These are phyloP conservation scores for Troides aeacus DNA, from an alignment of 2,888 invertebrate genomes.

Conservation along the genomic window DNA sequence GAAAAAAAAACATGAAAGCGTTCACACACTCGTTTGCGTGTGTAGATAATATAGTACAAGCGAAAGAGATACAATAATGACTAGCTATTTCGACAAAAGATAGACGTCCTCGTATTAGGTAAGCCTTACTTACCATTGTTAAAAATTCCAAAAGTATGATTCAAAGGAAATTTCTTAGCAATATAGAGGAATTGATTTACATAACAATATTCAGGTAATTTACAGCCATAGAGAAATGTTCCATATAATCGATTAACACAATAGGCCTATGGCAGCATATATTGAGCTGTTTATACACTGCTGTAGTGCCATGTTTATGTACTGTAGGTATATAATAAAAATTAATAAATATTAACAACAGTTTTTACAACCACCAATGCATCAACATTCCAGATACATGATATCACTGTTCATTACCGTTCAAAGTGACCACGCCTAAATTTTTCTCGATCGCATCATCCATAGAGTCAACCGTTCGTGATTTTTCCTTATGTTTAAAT, in stretches of 20 bases:
- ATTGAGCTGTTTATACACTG: neutral
- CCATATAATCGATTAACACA: too few relatives aligned
- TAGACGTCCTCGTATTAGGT: neutral
- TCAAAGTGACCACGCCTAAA: slow-evolving; percentile 3
- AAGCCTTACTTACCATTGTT: neutral
- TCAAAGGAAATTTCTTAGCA: neutral
- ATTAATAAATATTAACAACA: neutral
- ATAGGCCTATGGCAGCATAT: too few relatives aligned
- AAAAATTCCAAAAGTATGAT: neutral
- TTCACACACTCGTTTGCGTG: neutral
- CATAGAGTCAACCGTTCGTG: slow-evolving; percentile 1
- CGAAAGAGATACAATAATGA: neutral
- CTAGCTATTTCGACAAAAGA: neutral
- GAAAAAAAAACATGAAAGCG: neutral
- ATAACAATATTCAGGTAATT: too few relatives aligned
- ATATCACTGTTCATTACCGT: slow-evolving; percentile 11
- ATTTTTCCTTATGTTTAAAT: neutral
- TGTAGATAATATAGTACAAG: neutral
- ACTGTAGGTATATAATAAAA: neutral
- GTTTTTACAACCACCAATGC: slow-evolving; percentile 19
- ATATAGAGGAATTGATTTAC: neutral
- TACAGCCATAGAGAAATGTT: too few relatives aligned
- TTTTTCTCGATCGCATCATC: slow-evolving; percentile 11
- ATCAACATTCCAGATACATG: slow-evolving; percentile 12
- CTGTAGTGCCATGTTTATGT: neutral